These are phyloP conservation scores for Aplochiton taeniatus DNA, from an alignment of 2,797 vertebrate species.

Conservation along the genomic window DNA sequence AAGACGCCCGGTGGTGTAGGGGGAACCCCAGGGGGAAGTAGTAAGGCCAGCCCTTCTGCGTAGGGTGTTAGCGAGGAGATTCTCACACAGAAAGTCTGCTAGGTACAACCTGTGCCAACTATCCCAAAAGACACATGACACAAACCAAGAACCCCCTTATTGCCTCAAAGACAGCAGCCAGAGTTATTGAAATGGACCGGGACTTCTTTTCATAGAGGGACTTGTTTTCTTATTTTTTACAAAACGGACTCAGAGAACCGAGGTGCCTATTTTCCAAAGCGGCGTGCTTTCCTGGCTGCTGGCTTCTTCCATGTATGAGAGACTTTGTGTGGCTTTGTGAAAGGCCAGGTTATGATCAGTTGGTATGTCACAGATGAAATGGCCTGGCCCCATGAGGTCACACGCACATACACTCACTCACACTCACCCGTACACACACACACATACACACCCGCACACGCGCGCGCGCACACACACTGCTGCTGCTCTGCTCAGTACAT, in stretches of 20 bases:
- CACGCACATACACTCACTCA: constrained; percentile 10
- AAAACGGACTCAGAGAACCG: constrained; percentile 46
- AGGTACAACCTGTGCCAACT: constrained; percentile 26
- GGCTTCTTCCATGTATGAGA: constrained; percentile 39
- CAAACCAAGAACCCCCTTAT: constrained; percentile 28
- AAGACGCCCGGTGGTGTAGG: too few relatives aligned
- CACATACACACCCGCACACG: too few relatives aligned
- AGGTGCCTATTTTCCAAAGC: constrained; percentile 16
- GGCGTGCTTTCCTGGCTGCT: too few relatives aligned
- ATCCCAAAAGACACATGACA: constrained; percentile 34
- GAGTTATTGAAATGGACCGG: constrained; percentile 15
- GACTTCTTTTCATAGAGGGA: constrained; percentile 5
- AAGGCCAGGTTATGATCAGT: constrained; percentile 45
- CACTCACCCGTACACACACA: too few relatives aligned
- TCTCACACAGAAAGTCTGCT: constrained; percentile 3
- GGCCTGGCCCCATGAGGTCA: constrained; percentile 23
- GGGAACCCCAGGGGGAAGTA: too few relatives aligned
- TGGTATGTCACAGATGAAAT: constrained; percentile 45
- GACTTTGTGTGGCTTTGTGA: constrained; percentile 38
- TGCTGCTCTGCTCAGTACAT: constrained; percentile 20
- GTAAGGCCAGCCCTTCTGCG: too few relatives aligned
- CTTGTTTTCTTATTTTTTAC: constrained; percentile 32
- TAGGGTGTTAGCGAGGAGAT: not conserved
- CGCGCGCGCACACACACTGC: too few relatives aligned
- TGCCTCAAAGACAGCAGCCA: constrained; percentile 37